Percentiles rank a stretch among this genome's conserved stretches.
Conservation (phyloP, 2,113 vertebrate genomes). For the Oncorhynchus keta region DNA sequence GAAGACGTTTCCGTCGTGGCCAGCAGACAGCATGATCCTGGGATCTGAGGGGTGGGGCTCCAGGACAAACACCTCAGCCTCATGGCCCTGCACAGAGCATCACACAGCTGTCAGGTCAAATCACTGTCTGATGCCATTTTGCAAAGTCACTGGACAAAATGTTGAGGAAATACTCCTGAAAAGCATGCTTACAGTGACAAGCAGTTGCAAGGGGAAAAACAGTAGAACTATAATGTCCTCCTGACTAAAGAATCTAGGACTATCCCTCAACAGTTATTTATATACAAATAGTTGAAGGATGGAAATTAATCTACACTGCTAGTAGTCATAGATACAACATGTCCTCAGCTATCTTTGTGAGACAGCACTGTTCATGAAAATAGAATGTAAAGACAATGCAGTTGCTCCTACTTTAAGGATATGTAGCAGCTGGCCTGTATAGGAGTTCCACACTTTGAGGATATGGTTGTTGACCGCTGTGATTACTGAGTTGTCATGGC, state of each 20-base stretch:
- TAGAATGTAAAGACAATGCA: neutral
- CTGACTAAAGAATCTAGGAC: too few species aligned
- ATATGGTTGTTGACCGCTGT: conserved; percentile 95
- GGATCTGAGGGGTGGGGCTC: conserved; percentile 95
- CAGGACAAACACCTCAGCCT: conserved; percentile 96
- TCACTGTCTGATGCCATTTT: neutral
- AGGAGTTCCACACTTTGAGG: conserved; percentile 97
- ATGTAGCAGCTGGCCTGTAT: conserved; percentile 90
- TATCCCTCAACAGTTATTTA: too few species aligned
- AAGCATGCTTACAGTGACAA: neutral
- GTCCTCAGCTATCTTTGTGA: neutral
- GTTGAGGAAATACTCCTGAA: neutral
- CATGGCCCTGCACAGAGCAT: conserved; percentile 81
- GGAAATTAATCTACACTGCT: neutral
- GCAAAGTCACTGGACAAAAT: neutral
- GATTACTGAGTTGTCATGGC: conserved; percentile 89
- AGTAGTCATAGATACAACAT: neutral
- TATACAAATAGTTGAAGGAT: too few species aligned
- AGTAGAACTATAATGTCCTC: too few species aligned
- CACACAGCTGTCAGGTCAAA: neutral
- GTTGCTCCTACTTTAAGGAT: conserved; percentile 82
- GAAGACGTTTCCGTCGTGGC: conserved; percentile 94
- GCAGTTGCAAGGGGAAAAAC: too few species aligned
- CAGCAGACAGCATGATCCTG: conserved; percentile 94
- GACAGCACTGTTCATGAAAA: neutral